A percentile compares a stretch with the other conserved stretches of the same genome.
Evolutionary conservation across 2,797 vertebrate genomes (phyloP).

Genomic region (Gadopsis marmoratus): DNA sequence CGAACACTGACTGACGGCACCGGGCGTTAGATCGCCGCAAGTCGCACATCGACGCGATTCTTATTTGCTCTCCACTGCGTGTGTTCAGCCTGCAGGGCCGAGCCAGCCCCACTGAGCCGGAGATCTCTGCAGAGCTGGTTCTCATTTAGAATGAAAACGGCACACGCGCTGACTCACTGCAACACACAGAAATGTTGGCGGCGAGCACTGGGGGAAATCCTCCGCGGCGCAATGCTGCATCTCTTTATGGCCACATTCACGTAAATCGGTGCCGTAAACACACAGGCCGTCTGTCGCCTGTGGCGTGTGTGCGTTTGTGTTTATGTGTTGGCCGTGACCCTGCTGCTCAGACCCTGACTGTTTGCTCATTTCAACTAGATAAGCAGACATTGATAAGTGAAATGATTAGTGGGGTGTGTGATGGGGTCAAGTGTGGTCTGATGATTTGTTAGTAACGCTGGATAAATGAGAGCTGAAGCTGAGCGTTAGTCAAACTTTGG

Average conservation of each 20-base stretch:
- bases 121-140: constrained; percentile 38
- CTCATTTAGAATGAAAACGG: constrained; percentile 27
- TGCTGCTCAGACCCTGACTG: constrained; percentile 8
- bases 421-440: neutral
- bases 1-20: neutral
- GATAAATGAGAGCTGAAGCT: constrained; percentile 25
- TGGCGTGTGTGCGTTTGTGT: neutral
- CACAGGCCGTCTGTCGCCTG: neutral
- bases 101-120: constrained; percentile 27
- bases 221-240: constrained; percentile 16
- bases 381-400: constrained; percentile 14
- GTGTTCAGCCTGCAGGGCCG: constrained; percentile 12
- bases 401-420: neutral
- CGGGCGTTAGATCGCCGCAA: neutral
- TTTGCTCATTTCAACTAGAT: constrained; percentile 15
- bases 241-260: constrained; percentile 37
- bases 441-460: constrained; percentile 23
- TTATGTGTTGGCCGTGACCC: neutral
- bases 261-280: constrained; percentile 40
- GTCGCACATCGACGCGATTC: neutral
- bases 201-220: constrained; percentile 49
- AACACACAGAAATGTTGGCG: constrained; percentile 22
- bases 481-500: constrained; percentile 41
- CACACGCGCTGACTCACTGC: constrained; percentile 18
- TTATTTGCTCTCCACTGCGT: constrained; percentile 5